These are phyloP conservation scores for Calidris pygmaea DNA, from an alignment of 2,113 vertebrate genomes.

Conservation along the genomic window DNA sequence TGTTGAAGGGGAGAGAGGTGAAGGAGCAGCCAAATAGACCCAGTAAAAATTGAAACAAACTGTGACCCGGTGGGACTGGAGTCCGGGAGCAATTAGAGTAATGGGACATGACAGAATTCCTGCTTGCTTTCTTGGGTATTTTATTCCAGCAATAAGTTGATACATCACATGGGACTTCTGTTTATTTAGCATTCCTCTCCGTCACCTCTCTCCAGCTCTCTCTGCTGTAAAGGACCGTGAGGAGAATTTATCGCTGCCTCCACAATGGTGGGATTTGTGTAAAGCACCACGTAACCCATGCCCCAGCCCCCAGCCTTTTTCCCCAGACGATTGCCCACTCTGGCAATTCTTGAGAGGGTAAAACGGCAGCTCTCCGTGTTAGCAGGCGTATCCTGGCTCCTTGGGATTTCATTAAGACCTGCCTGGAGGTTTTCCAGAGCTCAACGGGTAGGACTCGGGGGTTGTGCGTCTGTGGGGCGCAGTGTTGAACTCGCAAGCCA, in stretches of 20 bases:
- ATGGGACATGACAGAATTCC: slow-evolving; percentile 52
- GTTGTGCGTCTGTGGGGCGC: neutral
- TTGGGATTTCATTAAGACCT: neutral
- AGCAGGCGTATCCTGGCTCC: neutral
- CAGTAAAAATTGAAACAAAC: slow-evolving; percentile 50
- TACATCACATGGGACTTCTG: slow-evolving; percentile 48
- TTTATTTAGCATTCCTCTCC: slow-evolving; percentile 52
- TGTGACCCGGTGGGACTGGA: neutral
- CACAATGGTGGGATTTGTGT: slow-evolving; percentile 26
- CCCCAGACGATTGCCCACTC: neutral
- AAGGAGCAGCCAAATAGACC: slow-evolving; percentile 19
- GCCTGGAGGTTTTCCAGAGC: neutral
- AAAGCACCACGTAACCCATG: neutral
- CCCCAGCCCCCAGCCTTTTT: neutral
- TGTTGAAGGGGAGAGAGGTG: slow-evolving; percentile 29
- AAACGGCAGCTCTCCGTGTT: neutral
- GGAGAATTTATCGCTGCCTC: slow-evolving; percentile 21
- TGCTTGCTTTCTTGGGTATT: slow-evolving; percentile 23
- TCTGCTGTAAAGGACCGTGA: accelerated
- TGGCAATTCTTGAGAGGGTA: neutral
- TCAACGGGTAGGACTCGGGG: neutral
- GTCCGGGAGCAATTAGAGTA: slow-evolving; percentile 53
- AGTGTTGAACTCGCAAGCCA: accelerated
- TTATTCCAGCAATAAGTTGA: slow-evolving; percentile 46
- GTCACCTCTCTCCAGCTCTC: slow-evolving; percentile 24